A percentile compares a stretch with the other conserved stretches of the same genome.
phyloP scores from a whole-genome alignment of 2,888 invertebrate genomes.

The Gryllus longicercus region DNA sequence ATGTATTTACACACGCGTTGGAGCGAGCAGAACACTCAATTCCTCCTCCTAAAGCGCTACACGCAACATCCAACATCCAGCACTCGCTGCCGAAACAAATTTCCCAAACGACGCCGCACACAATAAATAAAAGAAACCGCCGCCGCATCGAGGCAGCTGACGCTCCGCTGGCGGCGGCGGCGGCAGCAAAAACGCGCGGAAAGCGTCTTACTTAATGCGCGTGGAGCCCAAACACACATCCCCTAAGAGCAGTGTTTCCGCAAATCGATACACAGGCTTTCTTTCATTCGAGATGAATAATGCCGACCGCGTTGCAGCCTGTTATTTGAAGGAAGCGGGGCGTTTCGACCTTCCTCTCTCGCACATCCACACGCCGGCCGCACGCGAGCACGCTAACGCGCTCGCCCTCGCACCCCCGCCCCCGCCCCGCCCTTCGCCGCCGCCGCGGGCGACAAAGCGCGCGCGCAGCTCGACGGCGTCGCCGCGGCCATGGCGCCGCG shows the following conservation, averaged over 20 bases:
- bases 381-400: slow-evolving; percentile 6
- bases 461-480: background rate
- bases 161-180: background rate
- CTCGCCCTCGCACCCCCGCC: slow-evolving; percentile 3
- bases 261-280: background rate
- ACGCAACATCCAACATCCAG: too few species aligned
- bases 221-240: slow-evolving; percentile 5
- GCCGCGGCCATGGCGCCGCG: slow-evolving; percentile 1
- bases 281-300: slow-evolving; percentile 17
- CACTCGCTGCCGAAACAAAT: too few species aligned
- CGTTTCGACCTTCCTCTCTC: slow-evolving; percentile 2
- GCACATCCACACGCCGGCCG: background rate
- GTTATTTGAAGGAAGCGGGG: slow-evolving; percentile 5
- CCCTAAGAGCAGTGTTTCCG: slow-evolving; percentile 7
- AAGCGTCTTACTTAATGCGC: slow-evolving; percentile 10
- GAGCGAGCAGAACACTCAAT: too few species aligned
- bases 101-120: too few species aligned
- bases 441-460: background rate
- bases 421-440: background rate
- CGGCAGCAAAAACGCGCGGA: background rate
- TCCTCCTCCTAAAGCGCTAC: too few species aligned
- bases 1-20: too few species aligned
- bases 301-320: slow-evolving; percentile 5
- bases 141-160: background rate
- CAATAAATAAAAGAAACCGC: background rate